Percentiles rank a stretch among this genome's conserved stretches.
These are phyloP conservation scores for Hiodon alosoides DNA, from an alignment of 2,113 vertebrate species.

Conservation along the genomic window DNA sequence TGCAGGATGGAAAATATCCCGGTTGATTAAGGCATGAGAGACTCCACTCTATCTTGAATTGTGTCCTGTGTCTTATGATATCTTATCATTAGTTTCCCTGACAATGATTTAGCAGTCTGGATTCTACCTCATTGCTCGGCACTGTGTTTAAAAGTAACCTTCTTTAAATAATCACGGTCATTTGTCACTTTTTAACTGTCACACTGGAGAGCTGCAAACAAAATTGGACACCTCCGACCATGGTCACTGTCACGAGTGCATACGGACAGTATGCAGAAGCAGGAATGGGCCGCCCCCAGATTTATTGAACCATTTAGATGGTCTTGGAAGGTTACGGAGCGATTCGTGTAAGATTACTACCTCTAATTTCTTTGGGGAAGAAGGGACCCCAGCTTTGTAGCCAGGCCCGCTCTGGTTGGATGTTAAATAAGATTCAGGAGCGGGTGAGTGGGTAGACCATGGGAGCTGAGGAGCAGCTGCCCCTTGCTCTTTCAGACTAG, in stretches of 20 bases:
- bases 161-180: conserved; percentile 56
- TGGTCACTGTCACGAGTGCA: conserved; percentile 44
- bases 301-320: conserved; percentile 57
- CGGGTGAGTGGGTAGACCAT: conserved; percentile 60
- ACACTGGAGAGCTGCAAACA: conserved; percentile 46
- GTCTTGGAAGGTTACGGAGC: conserved; percentile 63
- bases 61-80: conserved; percentile 64
- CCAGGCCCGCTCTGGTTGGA: conserved; percentile 62
- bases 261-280: conserved; percentile 47
- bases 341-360: conserved; percentile 65
- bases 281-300: conserved; percentile 35
- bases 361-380: conserved; percentile 74
- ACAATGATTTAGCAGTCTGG: conserved; percentile 71
- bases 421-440: conserved; percentile 74
- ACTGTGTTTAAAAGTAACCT: conserved; percentile 72
- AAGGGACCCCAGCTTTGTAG: conserved; percentile 62
- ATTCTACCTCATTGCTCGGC: conserved; percentile 60
- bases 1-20: conserved; percentile 52
- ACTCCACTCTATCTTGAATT: conserved; percentile 59
- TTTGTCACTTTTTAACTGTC: conserved; percentile 66
- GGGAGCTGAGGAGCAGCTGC: conserved; percentile 51
- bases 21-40: conserved; percentile 57
- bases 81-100: conserved; percentile 71
- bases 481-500: conserved; percentile 45
- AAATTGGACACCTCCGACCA: conserved; percentile 59